Evolutionary conservation across 2,797 vertebrate species (phyloP), one percentile per base, ranked within the genome.

Genomic region (Poecilia wingei): DNA sequence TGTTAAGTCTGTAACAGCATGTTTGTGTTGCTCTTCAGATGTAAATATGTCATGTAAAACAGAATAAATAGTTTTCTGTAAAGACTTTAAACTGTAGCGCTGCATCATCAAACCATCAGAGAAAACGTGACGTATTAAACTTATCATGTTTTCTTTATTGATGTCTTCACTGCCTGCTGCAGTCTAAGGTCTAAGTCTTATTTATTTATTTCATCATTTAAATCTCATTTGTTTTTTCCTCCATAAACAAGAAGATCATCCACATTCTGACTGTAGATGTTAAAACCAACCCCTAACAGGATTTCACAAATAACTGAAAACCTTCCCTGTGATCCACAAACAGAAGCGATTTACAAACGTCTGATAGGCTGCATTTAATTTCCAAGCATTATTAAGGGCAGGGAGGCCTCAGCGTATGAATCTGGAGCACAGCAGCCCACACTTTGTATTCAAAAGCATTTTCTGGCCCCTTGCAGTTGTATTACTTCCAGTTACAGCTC

Each of bases 401-500:
- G 90, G 86, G 41, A 70, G 39, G 68, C 68, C 41, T 86, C 90
- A 83, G 86, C 84, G 90, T 85, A 88, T 85, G 81, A 84, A 87
- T 80, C 73, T 82, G 80, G 76, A 79, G 87, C 87, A 89, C 80
- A 77, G 84, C 82, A 81, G 85, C 82, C 82, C 84, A 72, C 82
- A 82, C 89, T 95, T 94, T 89, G 91, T 92, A 95, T 95, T 94
- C 93, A 92, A 80, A 84, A 81, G 81, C 87, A 39, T 85, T 91
- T 91, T 86, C 87, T 88, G 89, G 88, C 91, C 89, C 87, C 92
- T 88, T 91, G 91, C 93, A 88, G 94, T 92, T 93, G 91, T 90
- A 95, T 94, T 94, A 94, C 92, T 93, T 94, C 94, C 94, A 91
- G 91, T 92, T 94, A 92, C 84, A 91, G 92, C 94, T 94, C 92